phyloP scores from a whole-genome alignment of 2,797 vertebrate species.

The Bovichtus diacanthus region DNA sequence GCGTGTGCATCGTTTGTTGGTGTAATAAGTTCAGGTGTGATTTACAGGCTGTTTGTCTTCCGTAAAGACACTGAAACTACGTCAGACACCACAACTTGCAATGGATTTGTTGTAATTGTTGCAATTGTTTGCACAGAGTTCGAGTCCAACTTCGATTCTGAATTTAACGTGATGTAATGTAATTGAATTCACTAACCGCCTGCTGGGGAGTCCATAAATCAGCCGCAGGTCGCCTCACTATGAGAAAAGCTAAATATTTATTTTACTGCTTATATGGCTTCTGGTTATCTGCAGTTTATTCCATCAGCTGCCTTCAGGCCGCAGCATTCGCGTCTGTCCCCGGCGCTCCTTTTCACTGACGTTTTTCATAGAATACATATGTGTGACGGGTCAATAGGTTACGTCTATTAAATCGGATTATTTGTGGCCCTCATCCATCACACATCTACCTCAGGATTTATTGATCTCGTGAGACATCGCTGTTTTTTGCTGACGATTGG shows the following conservation, averaged over 20 bases:
- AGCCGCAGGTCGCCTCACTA: neutral
- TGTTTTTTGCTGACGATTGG: neutral
- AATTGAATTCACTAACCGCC: slow-evolving; percentile 8
- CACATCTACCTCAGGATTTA: slow-evolving; percentile 13
- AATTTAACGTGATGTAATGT: no score
- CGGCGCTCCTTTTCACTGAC: neutral
- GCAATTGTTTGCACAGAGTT: slow-evolving; percentile 32
- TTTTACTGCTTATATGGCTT: neutral
- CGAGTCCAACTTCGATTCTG: neutral
- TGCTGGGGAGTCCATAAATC: neutral
- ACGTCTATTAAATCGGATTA: slow-evolving; percentile 32
- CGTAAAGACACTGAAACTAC: neutral
- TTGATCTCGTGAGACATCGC: slow-evolving; percentile 26
- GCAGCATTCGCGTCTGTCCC: neutral
- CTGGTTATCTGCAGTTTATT: slow-evolving; percentile 11
- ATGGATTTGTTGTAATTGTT: slow-evolving; percentile 9
- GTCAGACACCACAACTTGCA: neutral
- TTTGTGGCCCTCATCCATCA: slow-evolving; percentile 43
- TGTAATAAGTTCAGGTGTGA: slow-evolving; percentile 23
- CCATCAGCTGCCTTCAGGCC: neutral
- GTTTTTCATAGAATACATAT: neutral
- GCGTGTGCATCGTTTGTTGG: slow-evolving; percentile 22
- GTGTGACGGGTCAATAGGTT: slow-evolving; percentile 11
- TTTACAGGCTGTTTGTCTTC: neutral
- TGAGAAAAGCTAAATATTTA: neutral